Percentiles rank a stretch among this genome's conserved stretches.
These are phyloP conservation scores for Aepyceros melampus DNA, from an alignment of 2,113 vertebrate species.

Conservation along the genomic window DNA sequence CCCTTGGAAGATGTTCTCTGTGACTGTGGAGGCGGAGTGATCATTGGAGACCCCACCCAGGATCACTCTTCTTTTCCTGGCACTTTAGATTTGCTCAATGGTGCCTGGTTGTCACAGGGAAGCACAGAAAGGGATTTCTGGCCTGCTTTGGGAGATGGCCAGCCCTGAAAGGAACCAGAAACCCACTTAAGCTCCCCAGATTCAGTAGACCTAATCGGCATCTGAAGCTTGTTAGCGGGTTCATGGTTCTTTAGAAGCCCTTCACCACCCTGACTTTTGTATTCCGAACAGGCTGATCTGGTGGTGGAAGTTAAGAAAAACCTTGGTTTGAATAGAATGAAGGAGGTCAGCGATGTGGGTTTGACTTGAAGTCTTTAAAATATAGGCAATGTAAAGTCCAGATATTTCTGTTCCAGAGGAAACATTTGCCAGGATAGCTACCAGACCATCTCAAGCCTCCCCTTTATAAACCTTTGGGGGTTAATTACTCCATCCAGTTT, in stretches of 20 bases:
- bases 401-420: background rate
- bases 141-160: background rate
- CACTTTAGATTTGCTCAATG: background rate
- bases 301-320: constrained; percentile 23
- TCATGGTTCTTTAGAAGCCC: background rate
- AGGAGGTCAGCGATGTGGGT: constrained; percentile 13
- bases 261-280: background rate
- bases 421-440: background rate
- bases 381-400: background rate
- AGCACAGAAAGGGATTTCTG: background rate
- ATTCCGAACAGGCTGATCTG: background rate
- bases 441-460: background rate
- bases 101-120: background rate
- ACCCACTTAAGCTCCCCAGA: background rate
- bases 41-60: background rate
- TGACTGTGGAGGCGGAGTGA: background rate
- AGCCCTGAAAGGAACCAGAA: background rate
- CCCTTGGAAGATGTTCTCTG: background rate
- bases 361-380: constrained; percentile 37
- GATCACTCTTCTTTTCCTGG: background rate
- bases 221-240: constrained; percentile 28
- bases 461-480: constrained; percentile 8
- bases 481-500: constrained; percentile 55
- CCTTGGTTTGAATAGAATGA: constrained; percentile 12
- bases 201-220: background rate